A percentile compares a stretch with the other conserved stretches of the same genome.
Conservation (phyloP, 2,797 vertebrate genomes). For the Ispidina picta region DNA sequence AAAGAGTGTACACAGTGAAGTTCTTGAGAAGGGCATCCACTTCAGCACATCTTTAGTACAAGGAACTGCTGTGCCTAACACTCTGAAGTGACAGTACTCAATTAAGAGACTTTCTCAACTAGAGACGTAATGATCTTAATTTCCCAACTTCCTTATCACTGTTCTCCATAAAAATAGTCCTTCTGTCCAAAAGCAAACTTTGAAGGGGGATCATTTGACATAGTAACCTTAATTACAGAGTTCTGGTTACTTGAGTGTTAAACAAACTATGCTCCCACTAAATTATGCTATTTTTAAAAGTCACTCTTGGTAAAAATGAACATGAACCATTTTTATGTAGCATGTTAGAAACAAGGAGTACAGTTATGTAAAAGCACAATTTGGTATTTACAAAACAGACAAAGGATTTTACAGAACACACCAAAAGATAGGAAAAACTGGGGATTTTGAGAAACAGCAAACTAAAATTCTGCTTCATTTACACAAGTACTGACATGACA, state of each 20-base stretch:
- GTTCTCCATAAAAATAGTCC: not conserved
- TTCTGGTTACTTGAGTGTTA: not conserved
- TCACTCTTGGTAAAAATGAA: not conserved
- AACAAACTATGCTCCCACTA: not conserved
- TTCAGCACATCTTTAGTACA: not conserved
- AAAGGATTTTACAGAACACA: not conserved
- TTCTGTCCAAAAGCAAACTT: not conserved
- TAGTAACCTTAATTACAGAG: not conserved
- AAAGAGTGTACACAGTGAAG: not conserved
- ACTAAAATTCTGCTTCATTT: not conserved
- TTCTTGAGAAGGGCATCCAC: not conserved
- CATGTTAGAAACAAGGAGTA: not conserved
- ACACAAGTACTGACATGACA: not conserved
- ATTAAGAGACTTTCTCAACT: not conserved
- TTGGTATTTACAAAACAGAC: not conserved
- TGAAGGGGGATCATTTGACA: not conserved
- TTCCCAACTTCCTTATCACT: not conserved
- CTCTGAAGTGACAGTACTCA: not conserved
- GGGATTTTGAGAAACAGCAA: not conserved
- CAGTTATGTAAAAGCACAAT: not conserved
- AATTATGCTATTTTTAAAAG: not conserved
- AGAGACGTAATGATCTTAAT: not conserved
- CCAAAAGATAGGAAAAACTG: not conserved
- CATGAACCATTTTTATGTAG: not conserved
- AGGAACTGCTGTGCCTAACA: not conserved